Percentiles rank a stretch among this genome's conserved stretches.
These are phyloP conservation scores for Ophonus ardosiacus DNA, from an alignment of 2,888 invertebrate species.

Conservation along the genomic window DNA sequence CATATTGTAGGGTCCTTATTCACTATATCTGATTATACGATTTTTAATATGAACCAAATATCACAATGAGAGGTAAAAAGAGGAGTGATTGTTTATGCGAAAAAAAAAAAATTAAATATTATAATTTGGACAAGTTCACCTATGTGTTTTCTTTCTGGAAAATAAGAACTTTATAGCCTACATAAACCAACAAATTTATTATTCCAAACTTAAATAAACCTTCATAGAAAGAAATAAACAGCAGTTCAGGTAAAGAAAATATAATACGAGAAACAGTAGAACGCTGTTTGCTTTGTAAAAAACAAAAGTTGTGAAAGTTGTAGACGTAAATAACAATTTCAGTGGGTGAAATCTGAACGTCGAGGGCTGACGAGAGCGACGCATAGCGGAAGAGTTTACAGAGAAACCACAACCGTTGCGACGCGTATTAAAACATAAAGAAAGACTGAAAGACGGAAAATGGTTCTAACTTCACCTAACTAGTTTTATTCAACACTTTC, in stretches of 20 bases:
- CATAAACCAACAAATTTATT: constrained; percentile 6
- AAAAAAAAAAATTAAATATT: too few species aligned
- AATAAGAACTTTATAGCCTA: not conserved
- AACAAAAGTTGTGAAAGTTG: constrained; percentile 33
- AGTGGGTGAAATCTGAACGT: constrained; percentile 31
- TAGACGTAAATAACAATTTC: constrained; percentile 45
- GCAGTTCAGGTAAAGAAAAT: constrained; percentile 21
- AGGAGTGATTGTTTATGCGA: too few species aligned
- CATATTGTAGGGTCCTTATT: too few species aligned
- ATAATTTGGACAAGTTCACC: too few species aligned
- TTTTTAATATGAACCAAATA: too few species aligned
- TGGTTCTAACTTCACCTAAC: constrained; percentile 12
- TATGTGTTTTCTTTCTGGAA: too few species aligned
- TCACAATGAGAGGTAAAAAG: too few species aligned
- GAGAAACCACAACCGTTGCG: constrained; percentile 7
- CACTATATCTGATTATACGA: too few species aligned
- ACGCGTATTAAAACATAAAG: constrained; percentile 20
- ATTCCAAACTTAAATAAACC: constrained; percentile 19
- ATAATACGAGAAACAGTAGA: constrained; percentile 17
- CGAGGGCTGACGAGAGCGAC: not conserved
- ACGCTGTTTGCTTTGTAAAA: constrained; percentile 13
- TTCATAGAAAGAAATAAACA: not conserved
- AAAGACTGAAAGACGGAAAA: constrained; percentile 1
- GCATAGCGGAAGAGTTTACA: constrained; percentile 16
- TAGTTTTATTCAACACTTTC: constrained; percentile 37